Percentiles rank a stretch among this genome's conserved stretches.
These are phyloP conservation scores for Trichosurus vulpecula DNA, from an alignment of 2,797 vertebrate species.

Conservation along the genomic window DNA sequence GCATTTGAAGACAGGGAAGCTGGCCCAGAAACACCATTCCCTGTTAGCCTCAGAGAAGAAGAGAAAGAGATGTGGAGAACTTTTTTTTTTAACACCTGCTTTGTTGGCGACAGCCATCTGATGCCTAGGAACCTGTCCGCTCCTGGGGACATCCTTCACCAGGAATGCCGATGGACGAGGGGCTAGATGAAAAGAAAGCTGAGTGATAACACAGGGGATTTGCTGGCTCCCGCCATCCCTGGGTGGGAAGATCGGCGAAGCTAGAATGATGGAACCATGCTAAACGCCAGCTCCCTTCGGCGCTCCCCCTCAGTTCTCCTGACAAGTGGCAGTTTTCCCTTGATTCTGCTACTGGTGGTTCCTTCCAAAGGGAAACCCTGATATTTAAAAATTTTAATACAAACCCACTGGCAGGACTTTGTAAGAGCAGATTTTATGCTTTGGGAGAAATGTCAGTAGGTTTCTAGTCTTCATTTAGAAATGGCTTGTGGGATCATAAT, in stretches of 20 bases:
- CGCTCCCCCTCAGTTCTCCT: constrained; percentile 37
- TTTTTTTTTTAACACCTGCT: background rate
- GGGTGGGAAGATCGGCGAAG: background rate
- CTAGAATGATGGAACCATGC: background rate
- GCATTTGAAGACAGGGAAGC: background rate
- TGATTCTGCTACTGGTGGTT: constrained; percentile 4
- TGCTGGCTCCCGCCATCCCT: background rate
- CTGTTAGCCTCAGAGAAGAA: background rate
- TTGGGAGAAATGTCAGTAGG: background rate
- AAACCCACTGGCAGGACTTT: background rate
- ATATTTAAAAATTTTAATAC: constrained; percentile 19
- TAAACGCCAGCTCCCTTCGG: constrained; percentile 51
- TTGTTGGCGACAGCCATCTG: background rate
- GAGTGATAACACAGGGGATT: background rate
- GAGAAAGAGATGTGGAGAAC: background rate
- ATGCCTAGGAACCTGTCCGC: background rate
- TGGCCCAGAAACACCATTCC: background rate
- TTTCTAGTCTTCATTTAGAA: constrained; percentile 50
- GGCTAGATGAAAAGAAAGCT: background rate
- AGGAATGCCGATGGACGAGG: background rate
- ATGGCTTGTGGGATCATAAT: constrained; percentile 26
- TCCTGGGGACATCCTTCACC: background rate
- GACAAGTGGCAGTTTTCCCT: constrained; percentile 17
- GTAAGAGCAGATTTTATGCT: constrained; percentile 40
- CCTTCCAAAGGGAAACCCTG: constrained; percentile 38